Conservation (phyloP, 37 sponge, comb jelly and placozoan species). For the Ianthella basta region DNA sequence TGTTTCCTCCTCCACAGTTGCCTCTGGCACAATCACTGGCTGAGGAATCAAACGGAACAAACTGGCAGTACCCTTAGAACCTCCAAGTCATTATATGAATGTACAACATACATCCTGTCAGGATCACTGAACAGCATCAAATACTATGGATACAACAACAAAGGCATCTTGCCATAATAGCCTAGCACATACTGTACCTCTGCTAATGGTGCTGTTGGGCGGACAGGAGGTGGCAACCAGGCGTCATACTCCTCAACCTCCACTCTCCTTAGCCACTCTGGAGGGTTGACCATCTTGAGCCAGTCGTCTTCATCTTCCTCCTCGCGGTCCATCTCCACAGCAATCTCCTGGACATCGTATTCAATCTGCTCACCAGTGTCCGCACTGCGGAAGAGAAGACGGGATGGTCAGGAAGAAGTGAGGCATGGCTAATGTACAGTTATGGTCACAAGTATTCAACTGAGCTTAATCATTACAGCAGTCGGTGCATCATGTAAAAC, state of each 20-base stretch:
- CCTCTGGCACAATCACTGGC: not conserved
- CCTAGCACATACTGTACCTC: no score
- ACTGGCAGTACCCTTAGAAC: no score
- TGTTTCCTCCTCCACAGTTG: not conserved
- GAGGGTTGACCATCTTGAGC: constrained; percentile 34
- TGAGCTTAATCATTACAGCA: not conserved
- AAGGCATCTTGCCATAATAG: no score
- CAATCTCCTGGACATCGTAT: constrained; percentile 28
- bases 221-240: constrained; percentile 29
- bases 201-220: no score
- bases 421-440: not conserved
- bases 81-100: no score
- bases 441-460: not conserved
- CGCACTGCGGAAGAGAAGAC: not conserved
- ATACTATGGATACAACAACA: no score
- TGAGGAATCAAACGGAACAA: not conserved
- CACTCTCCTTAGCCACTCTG: constrained; percentile 20
- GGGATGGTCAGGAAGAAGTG: not conserved
- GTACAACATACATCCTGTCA: not conserved
- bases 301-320: constrained; percentile 24
- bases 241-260: constrained; percentile 25
- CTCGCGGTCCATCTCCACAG: constrained; percentile 16
- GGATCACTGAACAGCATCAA: not conserved
- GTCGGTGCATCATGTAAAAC: not conserved
- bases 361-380: not conserved